Conservation (phyloP, 53 echinoderm and acorn worm genomes). For the Pentamera pediparva region DNA sequence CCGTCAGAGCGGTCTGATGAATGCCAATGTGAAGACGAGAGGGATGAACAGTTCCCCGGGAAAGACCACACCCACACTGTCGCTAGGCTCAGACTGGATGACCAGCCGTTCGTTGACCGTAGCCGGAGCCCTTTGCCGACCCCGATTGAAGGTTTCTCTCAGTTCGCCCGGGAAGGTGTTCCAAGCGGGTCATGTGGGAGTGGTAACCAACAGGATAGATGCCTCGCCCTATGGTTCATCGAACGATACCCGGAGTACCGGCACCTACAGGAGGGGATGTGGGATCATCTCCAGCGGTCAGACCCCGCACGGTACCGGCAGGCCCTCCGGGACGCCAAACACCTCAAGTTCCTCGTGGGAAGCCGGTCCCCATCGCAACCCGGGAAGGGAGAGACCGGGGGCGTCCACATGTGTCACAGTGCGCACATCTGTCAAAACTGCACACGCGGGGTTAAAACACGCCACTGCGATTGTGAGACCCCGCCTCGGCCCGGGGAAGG, state of each 20-base stretch:
- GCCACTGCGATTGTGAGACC: background rate
- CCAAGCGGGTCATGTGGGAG: no score
- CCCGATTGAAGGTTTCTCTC: no score
- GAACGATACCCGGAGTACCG: conserved; percentile 10
- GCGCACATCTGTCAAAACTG: background rate
- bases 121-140: no score
- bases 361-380: background rate
- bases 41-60: no score
- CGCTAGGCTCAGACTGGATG: no score
- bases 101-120: no score
- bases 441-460: background rate
- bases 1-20: no score
- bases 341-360: background rate
- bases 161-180: no score
- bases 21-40: no score
- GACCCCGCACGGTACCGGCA: background rate
- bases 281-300: background rate
- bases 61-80: no score
- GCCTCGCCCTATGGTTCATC: conserved; percentile 10
- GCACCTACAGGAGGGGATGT: background rate
- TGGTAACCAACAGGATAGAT: no score
- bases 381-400: background rate
- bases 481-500: no score
- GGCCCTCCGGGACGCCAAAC: conserved; percentile 1
- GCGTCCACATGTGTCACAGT: conserved; percentile 2